Evolutionary conservation across 1,140 invertebrate species (phyloP), one percentile per base, ranked within the genome.

Genomic region (Tenebrio molitor): DNA sequence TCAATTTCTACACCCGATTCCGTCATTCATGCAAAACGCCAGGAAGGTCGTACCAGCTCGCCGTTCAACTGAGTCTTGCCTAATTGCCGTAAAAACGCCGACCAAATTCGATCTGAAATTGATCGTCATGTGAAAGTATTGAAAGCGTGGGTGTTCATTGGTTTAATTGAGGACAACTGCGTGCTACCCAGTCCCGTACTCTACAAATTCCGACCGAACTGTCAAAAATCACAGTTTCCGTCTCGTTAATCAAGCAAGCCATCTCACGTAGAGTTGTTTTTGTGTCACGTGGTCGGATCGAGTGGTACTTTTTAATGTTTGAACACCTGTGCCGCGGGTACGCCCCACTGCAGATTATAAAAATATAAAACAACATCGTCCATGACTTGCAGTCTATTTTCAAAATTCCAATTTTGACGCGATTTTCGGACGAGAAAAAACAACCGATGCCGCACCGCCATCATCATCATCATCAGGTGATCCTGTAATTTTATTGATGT

Each of bases 121-220:
- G 50, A 58, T 58, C 50, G 50, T 29, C 15, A 58, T 58, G 50
- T 58, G 50, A 58, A 58, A 58, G 50, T 58, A 58, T 58, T 25
- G 50, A 29, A 58, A 58, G 50, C 50, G 50, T 58, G 29, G 50
- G 50, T 58, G 50, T 58, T 50, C 17, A 50, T 50, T 58, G 50
- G 21, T 58, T 29, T 58, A 58, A 58, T 58, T 58, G 50, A 58
- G 50, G 50, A 29, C 50, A 58, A 58, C 12, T 12, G 36, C 12
- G 36, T 39, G 12, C 2, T 39, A 39, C 3, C 36, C 50, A 58
- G 50, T 14, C 21, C 23, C 50, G 50, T 58, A 58, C 23, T 29
- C 12, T 5, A 12, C 8, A 58, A 50, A 58, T 53, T 53, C 8
- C 8, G 8, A 3, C 25, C 25, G 8, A 29, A 29, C 25, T 29